Conservation (phyloP, 2,113 vertebrate species). For the Bujurquina vittata region DNA sequence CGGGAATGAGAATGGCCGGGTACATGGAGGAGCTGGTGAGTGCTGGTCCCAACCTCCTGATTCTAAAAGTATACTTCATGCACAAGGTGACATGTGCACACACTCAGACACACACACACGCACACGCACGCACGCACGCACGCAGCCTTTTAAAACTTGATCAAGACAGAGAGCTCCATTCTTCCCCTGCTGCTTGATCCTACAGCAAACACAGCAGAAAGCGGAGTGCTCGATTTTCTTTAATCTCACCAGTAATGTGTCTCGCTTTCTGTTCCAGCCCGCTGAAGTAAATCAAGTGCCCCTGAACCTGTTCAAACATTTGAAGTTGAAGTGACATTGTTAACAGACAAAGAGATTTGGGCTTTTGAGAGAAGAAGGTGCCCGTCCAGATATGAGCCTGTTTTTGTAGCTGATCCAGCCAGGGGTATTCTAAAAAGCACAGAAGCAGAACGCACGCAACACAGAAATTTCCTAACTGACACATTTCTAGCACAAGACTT, state of each 20-base stretch:
- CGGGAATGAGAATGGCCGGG: conserved; percentile 13
- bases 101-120: conserved; percentile 2
- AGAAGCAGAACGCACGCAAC: neutral
- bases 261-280: conserved; percentile 58
- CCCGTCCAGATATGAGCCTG: conserved; percentile 1
- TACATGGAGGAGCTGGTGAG: conserved; percentile 20
- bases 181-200: conserved; percentile 56
- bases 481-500: neutral
- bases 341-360: conserved; percentile 38
- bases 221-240: conserved; percentile 63
- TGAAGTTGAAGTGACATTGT: conserved; percentile 58
- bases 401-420: conserved; percentile 9
- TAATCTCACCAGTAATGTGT: conserved; percentile 66
- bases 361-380: conserved; percentile 12
- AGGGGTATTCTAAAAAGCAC: neutral
- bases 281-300: conserved; percentile 61
- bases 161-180: conserved; percentile 58
- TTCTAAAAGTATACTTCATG: conserved; percentile 20
- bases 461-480: neutral
- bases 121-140: neutral
- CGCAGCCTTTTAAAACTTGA: conserved; percentile 57
- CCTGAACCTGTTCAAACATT: conserved; percentile 61
- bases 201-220: conserved; percentile 69
- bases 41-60: conserved; percentile 26
- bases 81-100: neutral